A percentile compares a stretch with the other conserved stretches of the same genome.
phyloP scores from a whole-genome alignment of 2,888 invertebrate genomes.

The Melinaea menophilus region DNA sequence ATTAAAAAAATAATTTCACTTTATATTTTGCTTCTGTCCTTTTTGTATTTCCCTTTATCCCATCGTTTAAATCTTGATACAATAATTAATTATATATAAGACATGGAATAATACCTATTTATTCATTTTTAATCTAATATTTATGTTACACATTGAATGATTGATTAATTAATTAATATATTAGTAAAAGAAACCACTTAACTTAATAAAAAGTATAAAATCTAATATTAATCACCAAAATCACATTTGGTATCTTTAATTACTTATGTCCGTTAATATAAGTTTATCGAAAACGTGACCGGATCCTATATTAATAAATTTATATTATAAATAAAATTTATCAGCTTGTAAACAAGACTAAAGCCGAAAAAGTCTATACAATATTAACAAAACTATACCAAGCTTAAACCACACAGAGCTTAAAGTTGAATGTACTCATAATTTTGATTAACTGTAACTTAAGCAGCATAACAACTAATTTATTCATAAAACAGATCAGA shows the following conservation, averaged over 20 bases:
- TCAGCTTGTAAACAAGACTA: not conserved
- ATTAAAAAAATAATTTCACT: no score
- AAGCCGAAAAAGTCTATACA: not conserved
- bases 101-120: no score
- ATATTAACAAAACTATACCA: not conserved
- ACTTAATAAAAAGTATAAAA: not conserved
- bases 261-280: not conserved
- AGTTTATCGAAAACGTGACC: slow-evolving; percentile 1
- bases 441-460: slow-evolving; percentile 2
- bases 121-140: no score
- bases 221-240: not conserved
- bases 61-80: no score
- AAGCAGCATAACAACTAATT: not conserved
- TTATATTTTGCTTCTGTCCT: no score
- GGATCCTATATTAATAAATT: not conserved
- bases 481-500: not conserved
- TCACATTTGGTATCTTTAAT: not conserved
- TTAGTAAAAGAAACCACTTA: no score
- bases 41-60: no score
- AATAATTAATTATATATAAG: no score
- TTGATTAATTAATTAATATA: no score
- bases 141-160: no score
- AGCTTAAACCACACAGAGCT: not conserved
- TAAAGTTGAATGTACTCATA: not conserved
- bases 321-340: slow-evolving; percentile 2